phyloP scores from a whole-genome alignment of 2,797 vertebrate genomes.

The Neosalanx taihuensis region DNA sequence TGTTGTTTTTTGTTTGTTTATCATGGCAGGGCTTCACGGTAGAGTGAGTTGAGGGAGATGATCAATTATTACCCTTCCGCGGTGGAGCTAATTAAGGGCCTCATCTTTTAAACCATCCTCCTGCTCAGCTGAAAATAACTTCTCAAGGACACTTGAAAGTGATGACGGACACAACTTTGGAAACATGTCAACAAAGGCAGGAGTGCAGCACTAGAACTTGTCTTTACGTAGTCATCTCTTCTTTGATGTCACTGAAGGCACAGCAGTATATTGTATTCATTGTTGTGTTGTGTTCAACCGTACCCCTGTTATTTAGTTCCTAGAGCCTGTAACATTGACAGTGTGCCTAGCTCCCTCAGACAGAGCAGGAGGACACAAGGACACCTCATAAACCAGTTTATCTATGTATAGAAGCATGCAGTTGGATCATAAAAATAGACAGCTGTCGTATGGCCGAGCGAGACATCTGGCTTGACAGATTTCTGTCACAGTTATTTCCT shows the following conservation, averaged over 20 bases:
- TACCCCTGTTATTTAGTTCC: neutral
- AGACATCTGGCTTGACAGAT: constrained; percentile 42
- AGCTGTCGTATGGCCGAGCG: constrained; percentile 25
- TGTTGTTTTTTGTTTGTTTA: constrained; percentile 57
- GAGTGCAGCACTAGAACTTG: constrained; percentile 30
- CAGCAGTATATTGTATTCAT: neutral
- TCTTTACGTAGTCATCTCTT: neutral
- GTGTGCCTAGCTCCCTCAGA: neutral
- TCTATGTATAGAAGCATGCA: constrained; percentile 50
- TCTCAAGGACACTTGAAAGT: constrained; percentile 72
- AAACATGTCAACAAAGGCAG: constrained; percentile 53
- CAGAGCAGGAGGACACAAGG: constrained; percentile 27
- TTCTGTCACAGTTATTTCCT: constrained; percentile 33
- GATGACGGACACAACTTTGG: constrained; percentile 44
- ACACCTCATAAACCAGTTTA: constrained; percentile 26
- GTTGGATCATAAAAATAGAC: constrained; percentile 32
- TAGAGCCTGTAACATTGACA: neutral
- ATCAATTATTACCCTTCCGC: constrained; percentile 70
- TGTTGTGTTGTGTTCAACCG: too few species aligned
- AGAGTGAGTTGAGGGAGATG: constrained; percentile 58
- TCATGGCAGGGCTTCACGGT: constrained; percentile 64
- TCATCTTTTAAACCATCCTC: constrained; percentile 58
- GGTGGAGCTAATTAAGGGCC: constrained; percentile 70
- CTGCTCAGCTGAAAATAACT: constrained; percentile 53
- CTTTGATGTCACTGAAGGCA: neutral